Conservation (phyloP, 2,113 vertebrate genomes). For the Onychostruthus taczanowskii region DNA sequence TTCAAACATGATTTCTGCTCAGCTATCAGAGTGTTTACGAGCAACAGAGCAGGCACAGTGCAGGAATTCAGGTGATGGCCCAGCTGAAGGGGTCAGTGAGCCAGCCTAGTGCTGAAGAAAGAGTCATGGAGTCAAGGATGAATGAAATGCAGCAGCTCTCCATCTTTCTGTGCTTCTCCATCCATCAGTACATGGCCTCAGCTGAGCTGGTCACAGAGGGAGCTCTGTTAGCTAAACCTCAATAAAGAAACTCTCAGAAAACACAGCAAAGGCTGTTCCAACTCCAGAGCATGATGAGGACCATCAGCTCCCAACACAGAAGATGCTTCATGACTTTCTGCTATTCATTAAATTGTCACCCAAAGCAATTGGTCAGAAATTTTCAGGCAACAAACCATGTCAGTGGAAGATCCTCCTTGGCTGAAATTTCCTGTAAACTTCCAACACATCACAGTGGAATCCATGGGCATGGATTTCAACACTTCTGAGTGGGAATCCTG, state of each 20-base stretch:
- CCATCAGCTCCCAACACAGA: neutral
- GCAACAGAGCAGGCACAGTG: neutral
- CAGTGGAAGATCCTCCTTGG: neutral
- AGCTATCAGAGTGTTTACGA: neutral
- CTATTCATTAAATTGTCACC: neutral
- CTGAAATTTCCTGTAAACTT: neutral
- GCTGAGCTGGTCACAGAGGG: neutral
- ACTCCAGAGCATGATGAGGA: neutral
- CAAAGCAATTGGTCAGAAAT: neutral
- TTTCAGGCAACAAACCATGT: neutral
- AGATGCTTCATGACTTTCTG: neutral
- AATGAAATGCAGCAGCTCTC: neutral
- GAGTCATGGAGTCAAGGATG: neutral
- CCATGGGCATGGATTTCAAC: accelerated
- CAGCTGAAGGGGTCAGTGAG: neutral
- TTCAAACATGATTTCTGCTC: neutral
- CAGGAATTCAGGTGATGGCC: neutral
- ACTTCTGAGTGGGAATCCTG: neutral
- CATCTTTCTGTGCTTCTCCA: neutral
- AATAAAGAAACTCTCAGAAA: neutral
- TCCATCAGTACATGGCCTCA: neutral
- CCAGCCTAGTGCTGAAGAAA: neutral
- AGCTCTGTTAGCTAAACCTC: neutral
- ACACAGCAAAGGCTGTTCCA: neutral
- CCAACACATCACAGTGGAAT: neutral